These are phyloP conservation scores for Orestias chungarensis DNA, from an alignment of 2,797 vertebrate species.

Conservation along the genomic window DNA sequence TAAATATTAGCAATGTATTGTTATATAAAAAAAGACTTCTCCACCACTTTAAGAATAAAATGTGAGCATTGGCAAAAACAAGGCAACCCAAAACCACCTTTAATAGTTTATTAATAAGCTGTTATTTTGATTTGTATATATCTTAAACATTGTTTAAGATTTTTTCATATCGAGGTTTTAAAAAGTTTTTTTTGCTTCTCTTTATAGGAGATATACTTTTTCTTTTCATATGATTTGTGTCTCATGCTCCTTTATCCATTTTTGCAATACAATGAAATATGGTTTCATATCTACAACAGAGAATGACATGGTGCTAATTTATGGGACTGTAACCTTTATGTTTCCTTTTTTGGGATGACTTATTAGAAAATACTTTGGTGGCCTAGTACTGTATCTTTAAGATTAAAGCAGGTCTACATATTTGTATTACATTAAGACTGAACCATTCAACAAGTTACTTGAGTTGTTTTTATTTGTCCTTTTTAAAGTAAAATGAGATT, in stretches of 20 bases:
- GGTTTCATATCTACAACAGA: conserved; percentile 71
- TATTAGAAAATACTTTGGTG: conserved; percentile 70
- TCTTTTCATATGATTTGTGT: conserved; percentile 21
- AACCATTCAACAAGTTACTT: conserved; percentile 64
- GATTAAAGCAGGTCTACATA: conserved; percentile 70
- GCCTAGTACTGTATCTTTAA: conserved; percentile 76
- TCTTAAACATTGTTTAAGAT: conserved; percentile 43
- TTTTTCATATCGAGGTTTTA: conserved; percentile 34
- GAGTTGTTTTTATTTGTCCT: conserved; percentile 66
- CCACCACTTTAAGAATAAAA: not conserved
- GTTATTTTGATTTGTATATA: conserved; percentile 64
- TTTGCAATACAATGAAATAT: conserved; percentile 67
- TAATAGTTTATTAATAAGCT: conserved; percentile 44
- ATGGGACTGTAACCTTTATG: conserved; percentile 69
- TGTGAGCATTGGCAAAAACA: conserved; percentile 34
- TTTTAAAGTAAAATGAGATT: conserved; percentile 38
- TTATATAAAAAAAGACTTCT: not conserved
- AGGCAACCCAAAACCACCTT: conserved; percentile 60
- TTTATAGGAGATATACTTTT: conserved; percentile 29
- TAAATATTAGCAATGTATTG: not conserved
- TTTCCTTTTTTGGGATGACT: conserved; percentile 4
- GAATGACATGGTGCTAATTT: conserved; percentile 82
- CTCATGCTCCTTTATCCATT: conserved; percentile 41
- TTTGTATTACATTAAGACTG: conserved; percentile 55
- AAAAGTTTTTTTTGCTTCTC: conserved; percentile 33